Evolutionary conservation across 2,113 vertebrate species (phyloP).

Genomic region (Megaceryle maxima): DNA sequence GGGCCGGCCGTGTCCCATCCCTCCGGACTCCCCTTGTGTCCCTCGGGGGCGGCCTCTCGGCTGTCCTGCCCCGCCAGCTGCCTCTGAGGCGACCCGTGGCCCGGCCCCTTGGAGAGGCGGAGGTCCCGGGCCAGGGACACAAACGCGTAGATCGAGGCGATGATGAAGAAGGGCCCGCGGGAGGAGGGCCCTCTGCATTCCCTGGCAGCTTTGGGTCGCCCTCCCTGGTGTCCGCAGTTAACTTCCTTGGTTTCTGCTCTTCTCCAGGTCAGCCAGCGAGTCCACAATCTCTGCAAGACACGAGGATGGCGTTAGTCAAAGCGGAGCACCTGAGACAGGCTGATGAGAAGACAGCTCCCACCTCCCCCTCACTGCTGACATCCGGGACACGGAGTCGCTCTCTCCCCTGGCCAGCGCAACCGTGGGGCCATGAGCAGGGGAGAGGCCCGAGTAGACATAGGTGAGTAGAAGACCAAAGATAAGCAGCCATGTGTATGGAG

Average conservation of each 20-base stretch:
- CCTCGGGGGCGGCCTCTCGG: too few species aligned
- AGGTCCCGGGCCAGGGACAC: fast-evolving
- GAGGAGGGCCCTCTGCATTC: too few species aligned
- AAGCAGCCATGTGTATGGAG: fast-evolving
- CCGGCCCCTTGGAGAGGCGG: fast-evolving
- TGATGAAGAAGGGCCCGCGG: not conserved
- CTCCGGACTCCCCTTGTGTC: not conserved
- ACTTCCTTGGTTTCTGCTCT: not conserved
- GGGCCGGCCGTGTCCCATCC: not conserved
- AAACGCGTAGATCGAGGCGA: fast-evolving
- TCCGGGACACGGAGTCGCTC: fast-evolving
- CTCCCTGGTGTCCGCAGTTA: fast-evolving
- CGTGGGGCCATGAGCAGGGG: not conserved
- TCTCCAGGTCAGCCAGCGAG: not conserved
- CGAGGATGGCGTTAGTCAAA: not conserved
- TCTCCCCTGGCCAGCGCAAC: not conserved
- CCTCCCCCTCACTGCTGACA: not conserved
- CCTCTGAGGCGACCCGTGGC: not conserved
- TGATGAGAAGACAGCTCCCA: not conserved
- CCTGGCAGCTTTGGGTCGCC: too few species aligned
- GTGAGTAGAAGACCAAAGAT: not conserved
- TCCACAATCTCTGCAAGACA: conserved; percentile 60
- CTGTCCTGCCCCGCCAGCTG: fast-evolving
- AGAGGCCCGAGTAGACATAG: not conserved
- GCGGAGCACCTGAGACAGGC: not conserved